Evolutionary conservation across 2,113 vertebrate genomes (phyloP).

Genomic region (Cochlearius cochlearius): DNA sequence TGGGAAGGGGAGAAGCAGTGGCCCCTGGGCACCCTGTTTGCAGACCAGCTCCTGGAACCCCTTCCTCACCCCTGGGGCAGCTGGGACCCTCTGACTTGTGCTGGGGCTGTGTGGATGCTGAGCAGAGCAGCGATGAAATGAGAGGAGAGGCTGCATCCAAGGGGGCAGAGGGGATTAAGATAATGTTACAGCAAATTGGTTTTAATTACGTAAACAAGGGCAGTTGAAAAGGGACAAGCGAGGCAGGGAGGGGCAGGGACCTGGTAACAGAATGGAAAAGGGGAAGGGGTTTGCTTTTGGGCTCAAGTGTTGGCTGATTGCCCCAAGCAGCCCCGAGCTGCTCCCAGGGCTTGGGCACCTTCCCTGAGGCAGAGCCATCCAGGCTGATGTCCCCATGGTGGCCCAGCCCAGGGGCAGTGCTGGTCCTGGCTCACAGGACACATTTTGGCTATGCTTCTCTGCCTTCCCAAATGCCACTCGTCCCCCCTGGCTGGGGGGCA

Average conservation of each 20-base stretch:
- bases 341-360: background rate
- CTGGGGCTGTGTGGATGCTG: background rate
- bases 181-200: background rate
- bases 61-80: background rate
- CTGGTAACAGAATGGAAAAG: background rate
- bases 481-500: background rate
- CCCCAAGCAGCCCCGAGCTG: no score
- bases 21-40: background rate
- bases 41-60: background rate
- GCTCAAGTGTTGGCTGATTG: background rate
- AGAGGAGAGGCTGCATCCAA: background rate
- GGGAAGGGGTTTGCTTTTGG: background rate
- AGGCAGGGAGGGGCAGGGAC: background rate
- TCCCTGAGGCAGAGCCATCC: background rate
- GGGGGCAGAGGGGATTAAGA: background rate
- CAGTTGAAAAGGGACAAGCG: background rate
- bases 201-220: background rate
- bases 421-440: background rate
- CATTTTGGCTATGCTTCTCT: background rate
- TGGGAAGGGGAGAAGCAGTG: background rate
- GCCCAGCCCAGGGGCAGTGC: background rate
- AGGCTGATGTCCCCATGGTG: background rate
- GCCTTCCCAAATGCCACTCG: background rate
- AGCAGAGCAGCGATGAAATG: background rate
- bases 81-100: rapidly evolving